phyloP scores from a whole-genome alignment of 2,888 invertebrate species.

The Dichetophora obliterata region DNA sequence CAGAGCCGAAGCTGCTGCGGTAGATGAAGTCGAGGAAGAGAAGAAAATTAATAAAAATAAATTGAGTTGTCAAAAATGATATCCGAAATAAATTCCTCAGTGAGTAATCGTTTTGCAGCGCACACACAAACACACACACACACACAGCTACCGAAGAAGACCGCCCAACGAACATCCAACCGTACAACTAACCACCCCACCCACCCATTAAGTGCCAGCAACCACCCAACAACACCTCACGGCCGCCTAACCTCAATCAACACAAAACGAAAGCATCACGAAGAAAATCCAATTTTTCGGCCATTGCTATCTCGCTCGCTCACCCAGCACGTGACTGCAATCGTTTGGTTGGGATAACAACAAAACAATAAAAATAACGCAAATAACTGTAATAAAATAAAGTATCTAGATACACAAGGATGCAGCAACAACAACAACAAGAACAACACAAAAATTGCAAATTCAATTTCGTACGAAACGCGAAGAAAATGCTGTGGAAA shows the following conservation, averaged over 20 bases:
- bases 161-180: constrained; percentile 15
- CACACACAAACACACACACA: constrained; percentile 53
- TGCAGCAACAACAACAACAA: constrained; percentile 50
- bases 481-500: constrained; percentile 56
- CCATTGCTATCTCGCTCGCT: constrained; percentile 50
- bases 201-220: constrained; percentile 6
- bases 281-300: constrained; percentile 64
- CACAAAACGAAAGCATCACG: constrained; percentile 54
- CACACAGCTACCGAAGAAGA: constrained; percentile 46
- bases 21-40: constrained; percentile 53
- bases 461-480: constrained; percentile 65
- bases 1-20: constrained; percentile 37
- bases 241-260: constrained; percentile 18
- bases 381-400: constrained; percentile 66
- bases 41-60: constrained; percentile 70
- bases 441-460: constrained; percentile 53
- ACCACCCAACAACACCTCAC: constrained; percentile 25
- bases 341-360: constrained; percentile 36
- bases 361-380: constrained; percentile 45
- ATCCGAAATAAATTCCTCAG: constrained; percentile 70
- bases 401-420: constrained; percentile 57
- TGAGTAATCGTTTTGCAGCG: constrained; percentile 66
- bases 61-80: constrained; percentile 70
- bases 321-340: constrained; percentile 24
- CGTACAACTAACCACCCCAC: constrained; percentile 43